phyloP scores from a whole-genome alignment of 2,888 invertebrate species.

The Acleris cristana region DNA sequence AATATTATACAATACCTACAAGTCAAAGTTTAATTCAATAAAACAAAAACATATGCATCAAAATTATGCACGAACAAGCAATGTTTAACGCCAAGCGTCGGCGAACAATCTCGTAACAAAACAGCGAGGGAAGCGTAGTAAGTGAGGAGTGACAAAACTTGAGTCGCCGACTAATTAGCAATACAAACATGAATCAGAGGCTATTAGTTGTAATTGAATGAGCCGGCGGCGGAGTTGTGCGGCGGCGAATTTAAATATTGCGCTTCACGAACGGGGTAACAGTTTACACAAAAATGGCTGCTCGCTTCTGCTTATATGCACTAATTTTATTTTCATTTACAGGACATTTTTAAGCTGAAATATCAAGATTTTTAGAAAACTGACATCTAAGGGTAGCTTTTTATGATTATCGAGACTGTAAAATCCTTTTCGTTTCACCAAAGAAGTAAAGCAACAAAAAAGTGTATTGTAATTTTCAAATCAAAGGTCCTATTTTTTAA shows the following conservation, averaged over 20 bases:
- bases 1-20: background rate
- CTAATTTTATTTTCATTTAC: slow-evolving; percentile 12
- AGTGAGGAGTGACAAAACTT: slow-evolving; percentile 82
- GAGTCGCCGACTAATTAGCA: slow-evolving; percentile 81
- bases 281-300: slow-evolving; percentile 36
- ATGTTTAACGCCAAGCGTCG: slow-evolving; percentile 59
- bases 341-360: background rate
- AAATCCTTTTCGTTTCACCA: too few species aligned
- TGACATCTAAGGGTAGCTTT: too few species aligned
- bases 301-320: slow-evolving; percentile 19
- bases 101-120: slow-evolving; percentile 76
- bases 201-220: slow-evolving; percentile 84
- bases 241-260: slow-evolving; percentile 79
- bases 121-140: slow-evolving; percentile 65
- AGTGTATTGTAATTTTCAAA: too few species aligned
- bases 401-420: too few species aligned
- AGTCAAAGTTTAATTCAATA: slow-evolving; percentile 38
- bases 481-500: too few species aligned
- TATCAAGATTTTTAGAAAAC: background rate
- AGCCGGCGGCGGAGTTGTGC: slow-evolving; percentile 76
- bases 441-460: too few species aligned
- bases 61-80: slow-evolving; percentile 62
- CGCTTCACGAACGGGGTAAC: slow-evolving; percentile 64
- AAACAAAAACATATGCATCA: slow-evolving; percentile 61
- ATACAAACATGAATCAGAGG: slow-evolving; percentile 84